These are phyloP conservation scores for Leptopilina syphax DNA, from an alignment of 2,888 invertebrate species.

Conservation along the genomic window DNA sequence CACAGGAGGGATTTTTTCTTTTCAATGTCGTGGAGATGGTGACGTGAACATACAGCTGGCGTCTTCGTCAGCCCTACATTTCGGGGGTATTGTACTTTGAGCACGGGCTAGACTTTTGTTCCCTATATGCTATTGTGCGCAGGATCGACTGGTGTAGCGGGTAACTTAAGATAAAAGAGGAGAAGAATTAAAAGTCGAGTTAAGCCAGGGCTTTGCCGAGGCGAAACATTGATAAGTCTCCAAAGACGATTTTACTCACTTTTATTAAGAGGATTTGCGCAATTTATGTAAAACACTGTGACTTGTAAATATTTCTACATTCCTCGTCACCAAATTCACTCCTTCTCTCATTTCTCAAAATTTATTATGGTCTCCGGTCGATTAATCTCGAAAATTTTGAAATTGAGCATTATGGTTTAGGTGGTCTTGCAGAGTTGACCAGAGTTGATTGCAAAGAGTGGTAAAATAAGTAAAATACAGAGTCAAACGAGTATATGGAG, in stretches of 20 bases:
- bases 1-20: neutral
- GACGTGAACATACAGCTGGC: slow-evolving; percentile 68
- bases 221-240: slow-evolving; percentile 13
- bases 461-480: no score
- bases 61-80: slow-evolving; percentile 40
- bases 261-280: neutral
- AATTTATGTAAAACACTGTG: neutral
- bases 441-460: no score
- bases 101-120: slow-evolving; percentile 69
- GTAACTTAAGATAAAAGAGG: slow-evolving; percentile 62
- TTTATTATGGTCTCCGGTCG: no score
- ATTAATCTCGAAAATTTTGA: no score
- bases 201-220: neutral
- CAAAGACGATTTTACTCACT: neutral
- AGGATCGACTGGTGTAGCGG: slow-evolving; percentile 54
- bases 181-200: slow-evolving; percentile 48
- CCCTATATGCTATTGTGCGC: slow-evolving; percentile 56
- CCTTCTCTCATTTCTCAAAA: no score
- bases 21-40: slow-evolving; percentile 43
- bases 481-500: no score
- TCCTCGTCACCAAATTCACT: neutral
- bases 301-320: neutral
- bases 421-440: no score
- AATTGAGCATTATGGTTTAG: no score
- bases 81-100: slow-evolving; percentile 54